Conservation (phyloP, 2,888 invertebrate species). For the Polymixis flavicincta region DNA sequence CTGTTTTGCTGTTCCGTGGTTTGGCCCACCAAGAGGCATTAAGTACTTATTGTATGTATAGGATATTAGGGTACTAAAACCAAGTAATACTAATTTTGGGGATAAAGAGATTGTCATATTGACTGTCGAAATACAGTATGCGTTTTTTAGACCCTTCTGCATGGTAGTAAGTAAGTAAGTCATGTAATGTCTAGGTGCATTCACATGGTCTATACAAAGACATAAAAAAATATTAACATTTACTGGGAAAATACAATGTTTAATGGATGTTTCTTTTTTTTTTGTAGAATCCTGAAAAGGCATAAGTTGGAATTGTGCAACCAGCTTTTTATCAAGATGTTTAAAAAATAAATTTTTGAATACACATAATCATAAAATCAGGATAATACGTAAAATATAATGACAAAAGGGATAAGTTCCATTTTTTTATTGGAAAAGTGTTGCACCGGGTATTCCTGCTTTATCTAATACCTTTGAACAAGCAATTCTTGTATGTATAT, state of each 20-base stretch:
- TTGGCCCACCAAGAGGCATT: background rate
- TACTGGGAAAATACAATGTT: background rate
- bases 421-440: background rate
- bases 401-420: too few relatives aligned
- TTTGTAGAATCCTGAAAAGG: background rate
- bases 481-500: too few relatives aligned
- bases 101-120: background rate
- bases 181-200: background rate
- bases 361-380: background rate
- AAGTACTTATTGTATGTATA: background rate
- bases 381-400: background rate
- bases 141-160: background rate
- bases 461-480: too few relatives aligned
- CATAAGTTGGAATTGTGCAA: background rate
- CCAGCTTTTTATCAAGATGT: background rate
- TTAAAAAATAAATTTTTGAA: background rate
- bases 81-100: background rate
- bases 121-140: background rate
- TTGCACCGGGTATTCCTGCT: background rate
- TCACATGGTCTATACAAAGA: background rate
- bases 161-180: background rate
- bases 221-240: slow-evolving; percentile 11
- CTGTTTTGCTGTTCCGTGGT: too few relatives aligned
- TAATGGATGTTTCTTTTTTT: background rate
- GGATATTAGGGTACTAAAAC: background rate